These are phyloP conservation scores for Tragopan temminckii DNA, from an alignment of 2,797 vertebrate species.

Conservation along the genomic window DNA sequence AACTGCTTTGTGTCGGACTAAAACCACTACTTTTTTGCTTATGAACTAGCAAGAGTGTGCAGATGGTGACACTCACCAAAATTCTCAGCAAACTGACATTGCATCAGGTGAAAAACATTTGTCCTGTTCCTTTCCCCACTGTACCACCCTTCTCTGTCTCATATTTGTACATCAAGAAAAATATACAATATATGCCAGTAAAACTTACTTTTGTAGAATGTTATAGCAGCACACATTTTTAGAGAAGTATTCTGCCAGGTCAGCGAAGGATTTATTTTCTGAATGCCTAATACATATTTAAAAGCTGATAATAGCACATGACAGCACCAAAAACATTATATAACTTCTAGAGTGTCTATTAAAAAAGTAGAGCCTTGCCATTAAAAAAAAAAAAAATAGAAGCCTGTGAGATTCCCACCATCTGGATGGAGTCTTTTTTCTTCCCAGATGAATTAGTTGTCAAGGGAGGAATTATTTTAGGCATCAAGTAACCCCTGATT, in stretches of 20 bases:
- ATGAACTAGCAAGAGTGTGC: background rate
- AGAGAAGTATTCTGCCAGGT: background rate
- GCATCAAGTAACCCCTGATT: slow-evolving; percentile 56
- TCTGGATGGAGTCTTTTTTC: slow-evolving; percentile 75
- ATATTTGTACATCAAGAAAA: background rate
- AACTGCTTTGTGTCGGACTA: background rate
- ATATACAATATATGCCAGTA: background rate
- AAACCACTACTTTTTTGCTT: background rate
- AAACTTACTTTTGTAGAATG: background rate
- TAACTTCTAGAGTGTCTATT: slow-evolving; percentile 30
- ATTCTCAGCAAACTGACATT: background rate
- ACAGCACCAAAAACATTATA: slow-evolving; percentile 59
- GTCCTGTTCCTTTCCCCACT: background rate
- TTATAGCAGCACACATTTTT: background rate
- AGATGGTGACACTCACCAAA: background rate
- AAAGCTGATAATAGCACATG: slow-evolving; percentile 8
- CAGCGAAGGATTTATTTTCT: slow-evolving; percentile 43
- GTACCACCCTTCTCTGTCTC: background rate
- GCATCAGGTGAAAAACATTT: background rate
- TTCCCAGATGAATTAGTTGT: slow-evolving; percentile 75
- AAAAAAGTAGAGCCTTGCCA: slow-evolving; percentile 25
- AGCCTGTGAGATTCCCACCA: slow-evolving; percentile 68
- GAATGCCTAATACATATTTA: slow-evolving; percentile 16
- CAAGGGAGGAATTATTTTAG: slow-evolving; percentile 68
- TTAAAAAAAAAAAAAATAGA: background rate